Evolutionary conservation across 2,113 vertebrate species (phyloP), one percentile per base, ranked within the genome.

Genomic region (Mesembrinibis cayennensis): DNA sequence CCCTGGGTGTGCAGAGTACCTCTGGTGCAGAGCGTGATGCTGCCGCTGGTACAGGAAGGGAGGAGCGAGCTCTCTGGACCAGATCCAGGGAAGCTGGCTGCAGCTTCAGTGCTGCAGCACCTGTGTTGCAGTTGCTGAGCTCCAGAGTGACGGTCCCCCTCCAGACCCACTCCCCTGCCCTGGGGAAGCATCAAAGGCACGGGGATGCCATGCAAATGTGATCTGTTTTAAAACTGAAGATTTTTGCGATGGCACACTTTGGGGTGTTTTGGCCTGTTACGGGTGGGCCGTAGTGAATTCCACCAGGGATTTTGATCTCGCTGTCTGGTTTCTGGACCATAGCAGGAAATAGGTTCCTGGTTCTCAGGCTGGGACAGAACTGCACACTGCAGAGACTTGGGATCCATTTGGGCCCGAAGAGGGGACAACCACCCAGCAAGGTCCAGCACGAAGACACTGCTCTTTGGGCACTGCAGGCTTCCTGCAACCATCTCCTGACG

Each of bases 11-110:
- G 16, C 62, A 56, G n/a, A 13, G 25, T 40, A 17, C 42, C n/a
- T 59, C 34, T 5, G 4, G 30, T n/a, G 63, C 20, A 6, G 25
- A 45, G n/a, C 0, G 0, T 1, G 6, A 11, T 19, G 7, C 59
- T 30, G 72, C 40, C 2, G 0, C 18, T 62, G 61, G 53, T 13
- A 14, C 7, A 1, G 69, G 62, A 44, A 20, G 67, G 34, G n/a
- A 61, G 76, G 55, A 69, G 11, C 2, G 3, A 87, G 61, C 21
- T 40, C 34, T 49, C 27, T 7, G 20, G 70, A 40, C 13, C 4
- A 1, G 49, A 66, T 34, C 23, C 2, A 3, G 62, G 69, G 14
- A 65, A 30, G 53, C 36, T 55, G 29, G 5, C 61, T 2, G 10
- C 66, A 62, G 58, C 45, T 59, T 17, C 74, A 26, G 23, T 42